Evolutionary conservation across 2,888 invertebrate species (phyloP).

Genomic region (Volucella bombylans): DNA sequence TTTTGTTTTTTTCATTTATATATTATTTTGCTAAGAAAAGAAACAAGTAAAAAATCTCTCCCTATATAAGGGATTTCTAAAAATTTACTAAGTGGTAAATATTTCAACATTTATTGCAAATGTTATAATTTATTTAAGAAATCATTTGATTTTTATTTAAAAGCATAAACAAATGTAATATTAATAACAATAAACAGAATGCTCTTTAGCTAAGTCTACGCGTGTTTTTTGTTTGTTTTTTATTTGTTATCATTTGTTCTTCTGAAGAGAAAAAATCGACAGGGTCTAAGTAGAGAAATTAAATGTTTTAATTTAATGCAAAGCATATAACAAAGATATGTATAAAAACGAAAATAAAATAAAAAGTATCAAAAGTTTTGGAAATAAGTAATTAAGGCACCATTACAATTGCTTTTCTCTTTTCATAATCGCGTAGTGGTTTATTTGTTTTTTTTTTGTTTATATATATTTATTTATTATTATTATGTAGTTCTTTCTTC

Average conservation of each 20-base stretch:
- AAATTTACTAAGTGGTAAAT: constrained; percentile 45
- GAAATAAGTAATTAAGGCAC: constrained; percentile 82
- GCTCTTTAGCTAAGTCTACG: constrained; percentile 54
- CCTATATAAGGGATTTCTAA: constrained; percentile 45
- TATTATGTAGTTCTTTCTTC: constrained; percentile 52
- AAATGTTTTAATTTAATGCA: constrained; percentile 21
- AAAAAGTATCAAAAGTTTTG: constrained; percentile 55
- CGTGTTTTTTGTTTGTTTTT: constrained; percentile 32
- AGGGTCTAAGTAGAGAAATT: constrained; percentile 30
- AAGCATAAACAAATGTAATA: constrained; percentile 21
- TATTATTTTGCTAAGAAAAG: constrained; percentile 44
- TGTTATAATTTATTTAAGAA: constrained; percentile 24
- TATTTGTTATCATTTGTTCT: constrained; percentile 30
- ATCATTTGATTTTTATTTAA: neutral
- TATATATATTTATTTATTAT: constrained; percentile 26
- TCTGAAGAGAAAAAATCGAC: constrained; percentile 64
- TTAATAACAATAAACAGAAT: constrained; percentile 45
- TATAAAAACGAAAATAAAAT: constrained; percentile 28
- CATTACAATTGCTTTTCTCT: constrained; percentile 82
- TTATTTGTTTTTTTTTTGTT: constrained; percentile 60
- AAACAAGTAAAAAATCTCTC: constrained; percentile 33
- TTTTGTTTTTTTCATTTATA: constrained; percentile 50
- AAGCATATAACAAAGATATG: constrained; percentile 25
- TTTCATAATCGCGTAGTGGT: constrained; percentile 69
- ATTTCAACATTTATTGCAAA: constrained; percentile 1